phyloP scores from a whole-genome alignment of 1,140 invertebrate genomes.

The Micrasema minimum region DNA sequence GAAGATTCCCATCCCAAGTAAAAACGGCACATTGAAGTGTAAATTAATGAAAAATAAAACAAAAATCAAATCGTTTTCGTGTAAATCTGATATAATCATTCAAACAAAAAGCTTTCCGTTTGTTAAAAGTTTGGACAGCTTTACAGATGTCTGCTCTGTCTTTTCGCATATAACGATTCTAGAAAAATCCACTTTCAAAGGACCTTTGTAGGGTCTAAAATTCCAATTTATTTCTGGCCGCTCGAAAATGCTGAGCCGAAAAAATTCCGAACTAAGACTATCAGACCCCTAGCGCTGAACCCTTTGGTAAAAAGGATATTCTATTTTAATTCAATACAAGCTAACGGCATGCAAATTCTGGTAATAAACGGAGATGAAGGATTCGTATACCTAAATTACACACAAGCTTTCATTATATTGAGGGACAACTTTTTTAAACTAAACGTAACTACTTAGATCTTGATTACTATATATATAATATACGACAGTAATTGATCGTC shows the following conservation, averaged over 20 bases:
- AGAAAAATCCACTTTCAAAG: slow-evolving; percentile 29
- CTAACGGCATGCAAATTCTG: too few species aligned
- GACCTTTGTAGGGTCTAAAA: slow-evolving; percentile 27
- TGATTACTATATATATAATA: too few species aligned
- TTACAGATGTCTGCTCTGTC: slow-evolving; percentile 7
- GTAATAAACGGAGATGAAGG: background rate
- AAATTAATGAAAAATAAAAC: too few species aligned
- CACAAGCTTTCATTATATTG: too few species aligned
- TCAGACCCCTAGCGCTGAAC: background rate
- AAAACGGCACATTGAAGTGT: too few species aligned
- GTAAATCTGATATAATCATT: too few species aligned
- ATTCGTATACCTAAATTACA: too few species aligned
- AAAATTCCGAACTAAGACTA: slow-evolving; percentile 23
- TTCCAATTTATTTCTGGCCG: slow-evolving; percentile 32
- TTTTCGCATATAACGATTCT: background rate
- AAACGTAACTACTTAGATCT: too few species aligned
- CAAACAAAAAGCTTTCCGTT: background rate
- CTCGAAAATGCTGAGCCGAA: slow-evolving; percentile 30
- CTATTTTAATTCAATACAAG: slow-evolving; percentile 1
- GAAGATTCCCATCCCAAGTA: too few species aligned
- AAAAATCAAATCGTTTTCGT: too few species aligned
- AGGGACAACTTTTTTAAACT: too few species aligned
- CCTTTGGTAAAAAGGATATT: background rate
- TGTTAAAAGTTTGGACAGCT: slow-evolving; percentile 1
- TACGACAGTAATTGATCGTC: too few species aligned